phyloP scores from a whole-genome alignment of 2,113 vertebrate species.

The Argyrosomus japonicus region DNA sequence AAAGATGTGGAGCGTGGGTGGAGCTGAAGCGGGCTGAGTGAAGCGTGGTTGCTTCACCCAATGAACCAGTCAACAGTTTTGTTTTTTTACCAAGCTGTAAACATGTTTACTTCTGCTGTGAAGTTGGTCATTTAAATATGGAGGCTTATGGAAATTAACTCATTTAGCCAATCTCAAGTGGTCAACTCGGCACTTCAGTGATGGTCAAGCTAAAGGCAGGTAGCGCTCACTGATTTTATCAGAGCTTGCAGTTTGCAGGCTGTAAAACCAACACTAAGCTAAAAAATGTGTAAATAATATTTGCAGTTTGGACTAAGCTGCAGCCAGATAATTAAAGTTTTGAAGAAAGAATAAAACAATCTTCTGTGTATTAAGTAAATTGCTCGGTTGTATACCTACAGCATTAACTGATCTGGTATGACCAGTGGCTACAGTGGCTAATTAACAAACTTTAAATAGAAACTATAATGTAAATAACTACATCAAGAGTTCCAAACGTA shows the following conservation, averaged over 20 bases:
- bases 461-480: not conserved
- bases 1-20: no score
- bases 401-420: not conserved
- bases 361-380: not conserved
- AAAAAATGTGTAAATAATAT: not conserved
- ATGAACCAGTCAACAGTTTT: no score
- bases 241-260: not conserved
- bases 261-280: not conserved
- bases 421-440: not conserved
- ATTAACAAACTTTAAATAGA: not conserved
- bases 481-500: no score
- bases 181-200: no score
- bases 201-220: not conserved
- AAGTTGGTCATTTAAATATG: no score
- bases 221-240: not conserved
- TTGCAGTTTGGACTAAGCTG: no score
- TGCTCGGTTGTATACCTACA: not conserved
- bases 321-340: not conserved
- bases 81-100: no score
- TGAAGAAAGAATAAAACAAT: not conserved
- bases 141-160: no score
- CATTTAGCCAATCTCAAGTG: no score
- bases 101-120: no score
- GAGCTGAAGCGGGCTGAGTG: no score
- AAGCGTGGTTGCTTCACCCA: no score